Evolutionary conservation across 2,113 vertebrate genomes (phyloP).

Genomic region (Rhizomys pruinosus): DNA sequence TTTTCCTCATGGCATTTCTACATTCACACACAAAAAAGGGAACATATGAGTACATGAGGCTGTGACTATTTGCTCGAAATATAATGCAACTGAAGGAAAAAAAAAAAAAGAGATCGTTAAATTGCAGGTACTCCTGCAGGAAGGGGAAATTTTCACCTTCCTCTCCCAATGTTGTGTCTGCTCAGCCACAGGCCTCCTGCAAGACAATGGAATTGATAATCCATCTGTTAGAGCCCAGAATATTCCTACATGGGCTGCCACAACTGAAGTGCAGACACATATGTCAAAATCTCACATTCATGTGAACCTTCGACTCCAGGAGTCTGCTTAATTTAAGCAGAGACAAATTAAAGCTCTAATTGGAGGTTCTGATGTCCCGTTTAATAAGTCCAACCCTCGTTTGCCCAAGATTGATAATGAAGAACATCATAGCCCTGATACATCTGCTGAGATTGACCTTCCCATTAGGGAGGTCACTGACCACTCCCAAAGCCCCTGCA

Average conservation of each 20-base stretch:
- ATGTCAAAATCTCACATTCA: not conserved
- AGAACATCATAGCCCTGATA: not conserved
- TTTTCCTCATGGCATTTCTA: not conserved
- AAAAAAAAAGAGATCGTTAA: constrained; percentile 17
- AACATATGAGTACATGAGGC: not conserved
- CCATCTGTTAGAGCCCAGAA: not conserved
- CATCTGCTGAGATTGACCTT: not conserved
- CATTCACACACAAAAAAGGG: not conserved
- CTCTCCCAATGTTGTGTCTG: not conserved
- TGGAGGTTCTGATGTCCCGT: not conserved
- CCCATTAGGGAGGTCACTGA: not conserved
- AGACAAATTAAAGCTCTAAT: not conserved
- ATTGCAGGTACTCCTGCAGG: not conserved
- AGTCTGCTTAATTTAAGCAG: not conserved
- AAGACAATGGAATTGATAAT: not conserved
- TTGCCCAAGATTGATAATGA: not conserved
- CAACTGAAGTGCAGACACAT: not conserved
- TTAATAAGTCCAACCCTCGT: not conserved
- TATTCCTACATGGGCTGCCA: not conserved
- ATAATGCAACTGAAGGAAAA: constrained; percentile 38
- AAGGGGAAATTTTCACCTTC: not conserved
- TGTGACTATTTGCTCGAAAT: constrained; percentile 19
- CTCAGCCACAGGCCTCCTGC: not conserved
- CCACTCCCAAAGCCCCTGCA: not conserved
- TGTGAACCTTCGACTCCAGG: not conserved